Base-by-base conservation (phyloP, 2,888 invertebrate genomes). In the Mayetiola destructor region DNA sequence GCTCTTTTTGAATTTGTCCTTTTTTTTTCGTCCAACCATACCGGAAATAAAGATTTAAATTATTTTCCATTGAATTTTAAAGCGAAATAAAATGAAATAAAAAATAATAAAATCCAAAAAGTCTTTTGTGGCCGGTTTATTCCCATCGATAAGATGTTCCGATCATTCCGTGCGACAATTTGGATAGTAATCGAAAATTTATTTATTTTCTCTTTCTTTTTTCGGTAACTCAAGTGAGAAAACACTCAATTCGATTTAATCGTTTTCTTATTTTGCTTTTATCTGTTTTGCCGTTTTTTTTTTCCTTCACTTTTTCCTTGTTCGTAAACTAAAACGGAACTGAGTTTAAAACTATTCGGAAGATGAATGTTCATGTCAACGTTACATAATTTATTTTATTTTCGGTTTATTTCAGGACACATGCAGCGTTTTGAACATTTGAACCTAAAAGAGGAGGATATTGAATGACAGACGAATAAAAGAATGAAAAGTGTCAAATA, bases 21-120 rank as follows among this genome's bases (percentile, higher is more conserved):
- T 37, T 37, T 16, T 4, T 18, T 20, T 6, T 3, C 20, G 20
- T 23, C 3, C 23, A 37, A 42, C 2, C 21, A 8, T 42, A 23
- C 42, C 42, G 42, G 42, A 42, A 42, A 42, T 42, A 42, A 42
- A 23, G 42, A 42, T 42, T 42, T 23, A 42, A 42, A 21, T 21
- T 42, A n/a, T n/a, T 42, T 42, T 23, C 23, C 9, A 16, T 6
- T 32, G 12, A 32, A 32, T n/a, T n/a, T n/a, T n/a, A n/a, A n/a
- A n/a, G n/a, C n/a, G 12, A 32, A 37, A 37, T n/a, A 10, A 37
- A 37, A 37, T 12, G 37, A 9, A 37, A 37, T n/a, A 37, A 37
- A 12, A 9, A 12, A 37, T 14, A n/a, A 37, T 6, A 12, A n/a
- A 37, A 12, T n/a, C 3, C 14, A n/a, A 32, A 32, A 32, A n/a